Conservation (phyloP, 2,797 vertebrate species). For the Phataginus tricuspis region DNA sequence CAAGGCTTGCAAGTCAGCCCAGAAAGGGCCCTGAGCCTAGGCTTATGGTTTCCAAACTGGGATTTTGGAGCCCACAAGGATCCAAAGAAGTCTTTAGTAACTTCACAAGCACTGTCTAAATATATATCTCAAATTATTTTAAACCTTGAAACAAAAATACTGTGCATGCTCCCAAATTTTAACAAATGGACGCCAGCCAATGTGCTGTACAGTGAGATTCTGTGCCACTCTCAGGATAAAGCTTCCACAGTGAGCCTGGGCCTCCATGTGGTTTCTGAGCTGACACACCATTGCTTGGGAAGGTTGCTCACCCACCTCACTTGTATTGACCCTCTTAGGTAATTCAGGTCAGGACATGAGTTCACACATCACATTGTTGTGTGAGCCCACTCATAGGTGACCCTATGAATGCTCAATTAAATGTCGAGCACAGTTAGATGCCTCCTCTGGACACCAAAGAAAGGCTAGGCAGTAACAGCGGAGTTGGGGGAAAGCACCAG, state of each 20-base stretch:
- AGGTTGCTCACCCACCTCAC: neutral
- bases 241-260: neutral
- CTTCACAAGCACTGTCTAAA: neutral
- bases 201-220: rapidly evolving
- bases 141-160: constrained; percentile 28
- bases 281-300: no score
- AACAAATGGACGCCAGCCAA: neutral
- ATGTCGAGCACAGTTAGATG: neutral
- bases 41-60: neutral
- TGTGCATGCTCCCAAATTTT: neutral
- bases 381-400: neutral
- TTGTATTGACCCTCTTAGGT: neutral
- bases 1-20: neutral
- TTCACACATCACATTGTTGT: rapidly evolving
- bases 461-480: neutral
- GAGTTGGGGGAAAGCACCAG: neutral
- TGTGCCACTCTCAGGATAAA: neutral
- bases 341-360: neutral
- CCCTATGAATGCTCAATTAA: neutral
- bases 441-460: rapidly evolving
- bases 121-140: constrained; percentile 22
- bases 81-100: neutral
- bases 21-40: neutral
- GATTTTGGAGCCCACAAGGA: neutral
- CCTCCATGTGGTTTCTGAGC: neutral